phyloP scores from a whole-genome alignment of 2,797 vertebrate species.

The Hypotaenidia okinawae region DNA sequence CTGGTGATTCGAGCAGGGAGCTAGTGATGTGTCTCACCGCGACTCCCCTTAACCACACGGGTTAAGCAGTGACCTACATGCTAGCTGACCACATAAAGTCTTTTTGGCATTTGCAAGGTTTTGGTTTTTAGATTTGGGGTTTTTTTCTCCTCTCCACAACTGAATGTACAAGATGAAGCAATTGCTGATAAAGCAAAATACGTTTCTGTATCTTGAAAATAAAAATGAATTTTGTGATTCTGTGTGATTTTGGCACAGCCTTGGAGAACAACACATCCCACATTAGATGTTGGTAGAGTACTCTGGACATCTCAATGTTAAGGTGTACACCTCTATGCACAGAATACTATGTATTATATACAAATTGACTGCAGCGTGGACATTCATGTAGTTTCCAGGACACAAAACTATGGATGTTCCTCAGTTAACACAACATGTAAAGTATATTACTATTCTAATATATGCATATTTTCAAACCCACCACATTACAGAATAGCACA shows the following conservation, averaged over 20 bases:
- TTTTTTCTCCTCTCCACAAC: accelerated
- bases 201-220: background rate
- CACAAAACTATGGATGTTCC: background rate
- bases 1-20: background rate
- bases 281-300: background rate
- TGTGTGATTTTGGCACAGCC: background rate
- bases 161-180: background rate
- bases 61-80: background rate
- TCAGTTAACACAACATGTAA: background rate
- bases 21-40: background rate
- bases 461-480: background rate
- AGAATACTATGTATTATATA: background rate
- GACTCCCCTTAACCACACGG: background rate
- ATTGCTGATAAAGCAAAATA: background rate
- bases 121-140: background rate
- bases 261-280: background rate
- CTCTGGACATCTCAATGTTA: background rate
- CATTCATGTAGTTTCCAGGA: background rate
- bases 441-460: background rate
- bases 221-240: background rate
- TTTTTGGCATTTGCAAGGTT: background rate
- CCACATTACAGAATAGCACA: background rate
- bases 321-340: background rate
- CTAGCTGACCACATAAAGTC: background rate
- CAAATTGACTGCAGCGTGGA: background rate